These are phyloP conservation scores for Copidosoma floridanum DNA, from an alignment of 1,140 invertebrate species.

Conservation along the genomic window DNA sequence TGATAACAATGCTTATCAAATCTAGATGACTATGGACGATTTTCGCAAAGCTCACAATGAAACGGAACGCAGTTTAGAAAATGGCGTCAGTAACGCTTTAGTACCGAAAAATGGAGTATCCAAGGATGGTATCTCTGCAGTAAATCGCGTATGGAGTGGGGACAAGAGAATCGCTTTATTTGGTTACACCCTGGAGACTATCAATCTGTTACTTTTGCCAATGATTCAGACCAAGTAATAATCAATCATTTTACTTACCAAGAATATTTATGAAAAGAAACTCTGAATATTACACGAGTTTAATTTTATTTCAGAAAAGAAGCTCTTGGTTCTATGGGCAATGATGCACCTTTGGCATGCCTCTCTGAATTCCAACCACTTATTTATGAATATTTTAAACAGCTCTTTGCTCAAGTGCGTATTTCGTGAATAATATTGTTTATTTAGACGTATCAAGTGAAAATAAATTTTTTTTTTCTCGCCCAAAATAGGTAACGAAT, in stretches of 20 bases:
- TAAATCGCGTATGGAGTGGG: slow-evolving; percentile 62
- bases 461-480: slow-evolving; percentile 17
- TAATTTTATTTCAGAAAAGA: slow-evolving; percentile 76
- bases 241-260: slow-evolving; percentile 11
- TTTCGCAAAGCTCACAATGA: slow-evolving; percentile 58
- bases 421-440: background rate
- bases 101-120: slow-evolving; percentile 27
- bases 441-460: background rate
- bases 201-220: slow-evolving; percentile 89
- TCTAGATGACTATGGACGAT: slow-evolving; percentile 70
- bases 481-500: slow-evolving; percentile 79
- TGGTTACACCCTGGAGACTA: slow-evolving; percentile 93
- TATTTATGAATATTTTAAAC: slow-evolving; percentile 97
- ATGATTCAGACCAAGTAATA: slow-evolving; percentile 95
- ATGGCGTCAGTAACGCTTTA: slow-evolving; percentile 45
- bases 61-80: slow-evolving; percentile 31
- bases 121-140: slow-evolving; percentile 44
- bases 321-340: slow-evolving; percentile 98
- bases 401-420: slow-evolving; percentile 91
- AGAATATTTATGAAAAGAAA: slow-evolving; percentile 20
- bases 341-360: slow-evolving; percentile 96
- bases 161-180: slow-evolving; percentile 89
- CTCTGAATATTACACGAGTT: slow-evolving; percentile 6
- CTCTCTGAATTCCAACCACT: slow-evolving; percentile 92
- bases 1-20: slow-evolving; percentile 30